Evolutionary conservation across 30 jellyfish, hydroid and myxozoan species (phyloP).

Genomic region (Turritopsis rubra): DNA sequence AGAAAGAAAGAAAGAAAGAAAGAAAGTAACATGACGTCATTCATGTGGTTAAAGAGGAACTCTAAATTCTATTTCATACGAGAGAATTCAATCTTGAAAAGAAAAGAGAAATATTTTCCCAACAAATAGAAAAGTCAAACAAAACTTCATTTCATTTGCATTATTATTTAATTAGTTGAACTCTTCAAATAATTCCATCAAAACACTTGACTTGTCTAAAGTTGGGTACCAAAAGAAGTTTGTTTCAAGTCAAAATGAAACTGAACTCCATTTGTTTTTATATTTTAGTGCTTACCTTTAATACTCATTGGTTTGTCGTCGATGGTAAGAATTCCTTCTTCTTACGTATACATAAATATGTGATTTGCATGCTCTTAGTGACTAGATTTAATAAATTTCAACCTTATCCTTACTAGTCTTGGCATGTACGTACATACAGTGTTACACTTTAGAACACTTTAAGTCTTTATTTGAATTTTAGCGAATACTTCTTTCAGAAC

Average conservation of each 20-base stretch:
- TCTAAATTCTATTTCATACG: neutral
- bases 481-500: too few relatives aligned
- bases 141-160: neutral
- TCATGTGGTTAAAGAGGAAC: neutral
- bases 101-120: neutral
- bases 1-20: neutral
- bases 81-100: neutral
- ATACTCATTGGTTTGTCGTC: neutral
- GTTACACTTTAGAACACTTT: too few relatives aligned
- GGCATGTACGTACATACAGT: too few relatives aligned
- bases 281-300: neutral
- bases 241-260: too few relatives aligned
- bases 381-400: too few relatives aligned
- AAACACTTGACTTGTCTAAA: neutral
- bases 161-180: neutral
- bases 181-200: neutral
- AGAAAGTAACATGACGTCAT: neutral
- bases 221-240: too few relatives aligned
- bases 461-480: too few relatives aligned
- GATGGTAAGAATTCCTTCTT: too few relatives aligned
- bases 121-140: neutral
- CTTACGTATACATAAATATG: too few relatives aligned
- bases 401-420: too few relatives aligned
- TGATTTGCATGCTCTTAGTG: too few relatives aligned
- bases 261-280: neutral